These are phyloP conservation scores for Steinernema khuongi DNA, from an alignment of 1,140 invertebrate species.

Conservation along the genomic window DNA sequence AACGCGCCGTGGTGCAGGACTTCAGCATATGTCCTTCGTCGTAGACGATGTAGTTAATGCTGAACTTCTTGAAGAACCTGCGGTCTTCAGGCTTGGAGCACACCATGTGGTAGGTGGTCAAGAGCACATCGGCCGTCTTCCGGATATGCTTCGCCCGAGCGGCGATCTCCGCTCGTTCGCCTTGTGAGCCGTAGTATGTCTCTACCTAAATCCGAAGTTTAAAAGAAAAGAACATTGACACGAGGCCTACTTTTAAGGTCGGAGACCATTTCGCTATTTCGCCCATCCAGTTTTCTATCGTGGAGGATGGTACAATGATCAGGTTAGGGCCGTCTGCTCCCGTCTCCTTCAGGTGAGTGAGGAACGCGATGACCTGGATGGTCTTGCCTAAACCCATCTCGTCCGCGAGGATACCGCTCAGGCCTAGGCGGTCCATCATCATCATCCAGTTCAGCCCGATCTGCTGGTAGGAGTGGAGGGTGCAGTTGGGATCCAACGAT, in stretches of 20 bases:
- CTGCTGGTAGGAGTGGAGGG: constrained; percentile 79
- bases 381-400: constrained; percentile 67
- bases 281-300: constrained; percentile 53
- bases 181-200: constrained; percentile 2
- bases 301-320: constrained; percentile 53
- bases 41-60: constrained; percentile 84
- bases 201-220: not conserved
- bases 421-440: constrained; percentile 77
- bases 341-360: constrained; percentile 45
- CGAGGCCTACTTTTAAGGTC: constrained; percentile 39
- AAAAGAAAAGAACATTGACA: not conserved
- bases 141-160: not conserved
- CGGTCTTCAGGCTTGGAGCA: constrained; percentile 78
- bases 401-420: constrained; percentile 88
- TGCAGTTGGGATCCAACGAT: constrained; percentile 33
- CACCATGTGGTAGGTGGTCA: constrained; percentile 61
- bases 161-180: not conserved
- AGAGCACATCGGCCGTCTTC: constrained; percentile 34
- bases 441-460: constrained; percentile 88
- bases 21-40: constrained; percentile 97
- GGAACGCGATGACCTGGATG: constrained; percentile 52
- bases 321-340: constrained; percentile 43
- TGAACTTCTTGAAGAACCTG: constrained; percentile 79
- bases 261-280: constrained; percentile 49
- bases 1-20: constrained; percentile 86